phyloP scores from a whole-genome alignment of 2,797 vertebrate genomes.

The Naso thynnoides region DNA sequence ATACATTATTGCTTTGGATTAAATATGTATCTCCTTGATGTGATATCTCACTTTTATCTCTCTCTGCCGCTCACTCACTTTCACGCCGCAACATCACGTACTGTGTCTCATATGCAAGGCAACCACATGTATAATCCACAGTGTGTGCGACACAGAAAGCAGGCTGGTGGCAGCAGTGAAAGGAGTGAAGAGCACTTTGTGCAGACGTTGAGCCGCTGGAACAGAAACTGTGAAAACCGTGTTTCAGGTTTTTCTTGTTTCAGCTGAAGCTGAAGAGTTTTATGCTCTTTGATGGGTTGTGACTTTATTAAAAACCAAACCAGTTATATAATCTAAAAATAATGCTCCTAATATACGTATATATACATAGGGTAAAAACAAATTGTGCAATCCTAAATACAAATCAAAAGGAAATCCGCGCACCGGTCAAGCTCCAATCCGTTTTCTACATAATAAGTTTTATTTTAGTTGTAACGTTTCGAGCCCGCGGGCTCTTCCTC shows the following conservation, averaged over 20 bases:
- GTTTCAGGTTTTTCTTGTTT: conserved; percentile 14
- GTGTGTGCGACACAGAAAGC: conserved; percentile 21
- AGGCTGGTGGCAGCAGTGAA: conserved; percentile 7
- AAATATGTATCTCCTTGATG: conserved; percentile 64
- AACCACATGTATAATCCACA: conserved; percentile 55
- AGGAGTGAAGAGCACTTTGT: conserved; percentile 42
- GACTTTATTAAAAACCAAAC: not conserved
- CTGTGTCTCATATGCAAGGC: conserved; percentile 36
- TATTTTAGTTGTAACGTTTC: too few species aligned
- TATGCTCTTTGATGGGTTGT: not conserved
- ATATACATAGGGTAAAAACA: too few species aligned
- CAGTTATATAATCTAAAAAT: not conserved
- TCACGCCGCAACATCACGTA: conserved; percentile 27
- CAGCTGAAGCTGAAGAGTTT: not conserved
- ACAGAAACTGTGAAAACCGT: conserved; percentile 33
- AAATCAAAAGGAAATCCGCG: too few species aligned
- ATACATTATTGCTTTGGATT: conserved; percentile 62
- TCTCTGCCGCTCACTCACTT: conserved; percentile 31
- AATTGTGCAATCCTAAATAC: too few species aligned
- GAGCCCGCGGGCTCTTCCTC: too few species aligned
- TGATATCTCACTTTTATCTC: conserved; percentile 62
- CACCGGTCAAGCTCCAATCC: too few species aligned
- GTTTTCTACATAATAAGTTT: too few species aligned
- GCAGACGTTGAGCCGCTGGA: conserved; percentile 14
- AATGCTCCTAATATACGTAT: too few species aligned